phyloP scores from a whole-genome alignment of 1,140 invertebrate species.

The Nylanderia fulva region DNA sequence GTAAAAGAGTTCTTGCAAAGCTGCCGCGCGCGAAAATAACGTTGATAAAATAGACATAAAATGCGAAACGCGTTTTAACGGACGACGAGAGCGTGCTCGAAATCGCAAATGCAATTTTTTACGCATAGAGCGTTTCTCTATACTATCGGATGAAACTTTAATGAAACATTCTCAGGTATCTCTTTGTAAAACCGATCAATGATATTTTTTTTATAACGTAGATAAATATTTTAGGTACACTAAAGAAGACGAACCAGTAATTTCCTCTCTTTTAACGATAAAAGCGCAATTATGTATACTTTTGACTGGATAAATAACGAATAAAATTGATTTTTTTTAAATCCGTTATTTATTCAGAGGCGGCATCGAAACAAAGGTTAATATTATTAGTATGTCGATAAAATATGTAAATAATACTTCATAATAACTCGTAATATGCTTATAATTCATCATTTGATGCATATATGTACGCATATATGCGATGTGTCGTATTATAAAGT shows the following conservation, averaged over 20 bases:
- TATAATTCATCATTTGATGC: conserved; percentile 42
- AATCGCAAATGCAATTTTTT: conserved; percentile 28
- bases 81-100: not conserved
- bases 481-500: conserved; percentile 46
- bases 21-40: conserved; percentile 37
- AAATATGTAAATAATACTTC: conserved; percentile 26
- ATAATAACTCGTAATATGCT: conserved; percentile 32
- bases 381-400: not conserved
- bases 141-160: not conserved
- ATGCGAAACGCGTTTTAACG: conserved; percentile 33
- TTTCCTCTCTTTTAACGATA: not conserved
- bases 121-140: not conserved
- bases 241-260: not conserved
- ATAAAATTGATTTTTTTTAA: not conserved
- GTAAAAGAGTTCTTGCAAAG: conserved; percentile 47
- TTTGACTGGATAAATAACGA: not conserved
- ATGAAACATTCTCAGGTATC: not conserved
- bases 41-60: conserved; percentile 53
- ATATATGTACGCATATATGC: not conserved
- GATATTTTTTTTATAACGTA: not conserved
- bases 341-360: not conserved
- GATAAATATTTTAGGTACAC: not conserved
- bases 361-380: not conserved
- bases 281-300: not conserved
- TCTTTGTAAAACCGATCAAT: not conserved